phyloP scores from a whole-genome alignment of 2,888 invertebrate species.

The Enchytraeus crypticus region DNA sequence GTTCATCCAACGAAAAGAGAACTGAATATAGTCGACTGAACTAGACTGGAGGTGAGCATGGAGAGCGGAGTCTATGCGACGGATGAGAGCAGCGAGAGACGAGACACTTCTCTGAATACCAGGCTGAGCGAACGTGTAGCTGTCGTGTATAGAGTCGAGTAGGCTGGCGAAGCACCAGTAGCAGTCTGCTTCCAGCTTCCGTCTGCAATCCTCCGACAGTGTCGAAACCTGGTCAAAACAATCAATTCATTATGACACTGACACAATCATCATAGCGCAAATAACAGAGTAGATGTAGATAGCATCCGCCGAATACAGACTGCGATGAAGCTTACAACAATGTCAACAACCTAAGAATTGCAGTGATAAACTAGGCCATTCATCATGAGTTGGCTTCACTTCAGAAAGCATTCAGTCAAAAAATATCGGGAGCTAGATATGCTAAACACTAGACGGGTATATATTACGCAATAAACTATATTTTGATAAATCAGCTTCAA shows the following conservation, averaged over 20 bases:
- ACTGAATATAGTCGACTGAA: slow-evolving; percentile 94
- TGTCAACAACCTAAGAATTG: too few species aligned
- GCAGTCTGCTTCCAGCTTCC: slow-evolving; percentile 91
- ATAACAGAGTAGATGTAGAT: too few species aligned
- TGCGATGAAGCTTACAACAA: too few species aligned
- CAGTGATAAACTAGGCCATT: too few species aligned
- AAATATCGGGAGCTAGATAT: too few species aligned
- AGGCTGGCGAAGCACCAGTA: slow-evolving; percentile 98
- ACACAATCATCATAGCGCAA: too few species aligned
- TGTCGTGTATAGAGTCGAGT: slow-evolving; percentile 92
- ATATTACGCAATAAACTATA: too few species aligned
- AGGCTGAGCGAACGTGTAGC: slow-evolving; percentile 98
- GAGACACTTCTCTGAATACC: slow-evolving; percentile 97
- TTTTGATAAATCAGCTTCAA: too few species aligned
- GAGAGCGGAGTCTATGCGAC: slow-evolving; percentile 72
- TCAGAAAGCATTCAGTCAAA: too few species aligned
- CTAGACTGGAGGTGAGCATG: slow-evolving; percentile 85
- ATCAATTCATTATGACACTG: not conserved
- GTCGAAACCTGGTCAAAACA: slow-evolving; percentile 59
- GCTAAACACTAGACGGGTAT: too few species aligned
- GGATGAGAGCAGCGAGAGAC: slow-evolving; percentile 86
- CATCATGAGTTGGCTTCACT: too few species aligned
- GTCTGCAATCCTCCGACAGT: slow-evolving; percentile 66
- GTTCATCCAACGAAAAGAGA: slow-evolving; percentile 98
- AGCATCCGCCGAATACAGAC: too few species aligned